Evolutionary conservation across 1,140 invertebrate genomes (phyloP).

Genomic region (Ceratina australensis): DNA sequence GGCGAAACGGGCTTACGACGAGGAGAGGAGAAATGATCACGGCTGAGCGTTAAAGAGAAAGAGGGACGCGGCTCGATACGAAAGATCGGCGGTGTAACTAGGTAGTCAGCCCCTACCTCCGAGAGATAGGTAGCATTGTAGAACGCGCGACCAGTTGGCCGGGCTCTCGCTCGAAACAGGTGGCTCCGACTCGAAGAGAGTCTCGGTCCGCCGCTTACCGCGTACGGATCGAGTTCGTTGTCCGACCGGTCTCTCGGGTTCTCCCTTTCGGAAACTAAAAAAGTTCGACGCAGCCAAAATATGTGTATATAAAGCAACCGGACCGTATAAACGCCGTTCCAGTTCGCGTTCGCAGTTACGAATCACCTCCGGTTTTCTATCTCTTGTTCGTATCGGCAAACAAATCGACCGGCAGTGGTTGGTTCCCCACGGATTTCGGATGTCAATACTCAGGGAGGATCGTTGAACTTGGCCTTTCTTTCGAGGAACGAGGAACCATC

Average conservation of each 20-base stretch:
- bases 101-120: constrained; percentile 48
- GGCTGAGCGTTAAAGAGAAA: constrained; percentile 4
- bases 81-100: constrained; percentile 45
- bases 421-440: not conserved
- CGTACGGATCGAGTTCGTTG: constrained; percentile 74
- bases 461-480: too few relatives aligned
- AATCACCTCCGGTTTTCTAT: not conserved
- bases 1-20: not conserved
- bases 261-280: constrained; percentile 24
- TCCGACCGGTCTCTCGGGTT: constrained; percentile 56
- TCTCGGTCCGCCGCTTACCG: constrained; percentile 75
- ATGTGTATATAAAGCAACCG: constrained; percentile 15
- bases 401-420: too few relatives aligned
- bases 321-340: not conserved
- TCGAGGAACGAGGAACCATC: not conserved
- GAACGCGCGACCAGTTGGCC: constrained; percentile 60
- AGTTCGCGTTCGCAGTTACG: not conserved
- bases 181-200: constrained; percentile 68
- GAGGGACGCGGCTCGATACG: constrained; percentile 29
- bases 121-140: not conserved
- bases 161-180: constrained; percentile 64
- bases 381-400: too few relatives aligned
- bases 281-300: not conserved
- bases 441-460: not conserved
- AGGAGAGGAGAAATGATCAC: not conserved